phyloP scores from a whole-genome alignment of 2,113 vertebrate species.

The Athene noctua region DNA sequence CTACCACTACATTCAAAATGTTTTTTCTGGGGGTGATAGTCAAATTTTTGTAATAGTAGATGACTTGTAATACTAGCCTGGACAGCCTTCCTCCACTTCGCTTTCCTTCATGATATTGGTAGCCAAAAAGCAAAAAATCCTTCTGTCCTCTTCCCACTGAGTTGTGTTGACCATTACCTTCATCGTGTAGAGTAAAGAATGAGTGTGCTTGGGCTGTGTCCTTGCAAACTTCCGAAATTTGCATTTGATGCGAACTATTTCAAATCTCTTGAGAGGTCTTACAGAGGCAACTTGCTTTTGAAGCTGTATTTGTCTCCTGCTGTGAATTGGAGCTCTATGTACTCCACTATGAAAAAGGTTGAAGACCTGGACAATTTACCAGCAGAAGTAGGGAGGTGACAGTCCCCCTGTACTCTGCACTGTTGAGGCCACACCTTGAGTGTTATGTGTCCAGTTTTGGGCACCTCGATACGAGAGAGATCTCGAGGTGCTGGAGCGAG shows the following conservation, averaged over 20 bases:
- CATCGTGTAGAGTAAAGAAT: neutral
- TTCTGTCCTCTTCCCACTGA: neutral
- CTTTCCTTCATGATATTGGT: neutral
- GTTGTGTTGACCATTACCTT: neutral
- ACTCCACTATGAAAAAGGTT: neutral
- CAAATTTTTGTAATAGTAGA: neutral
- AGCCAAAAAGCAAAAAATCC: neutral
- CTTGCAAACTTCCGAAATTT: neutral
- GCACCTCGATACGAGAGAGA: too few species aligned
- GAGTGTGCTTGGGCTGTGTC: fast-evolving
- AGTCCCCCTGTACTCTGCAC: too few species aligned
- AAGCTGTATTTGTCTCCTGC: neutral
- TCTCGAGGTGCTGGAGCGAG: too few species aligned
- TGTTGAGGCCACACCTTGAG: too few species aligned
- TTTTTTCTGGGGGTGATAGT: neutral
- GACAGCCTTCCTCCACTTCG: neutral
- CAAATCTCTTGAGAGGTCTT: neutral
- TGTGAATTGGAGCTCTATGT: neutral
- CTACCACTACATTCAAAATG: neutral
- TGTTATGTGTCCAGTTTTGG: too few species aligned
- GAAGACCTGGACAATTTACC: neutral
- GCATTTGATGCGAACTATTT: neutral
- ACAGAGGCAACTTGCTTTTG: neutral
- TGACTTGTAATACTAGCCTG: neutral
- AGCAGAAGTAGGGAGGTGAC: too few species aligned